Conservation (phyloP, 2,797 vertebrate species). For the Acanthurus leucopareius region DNA sequence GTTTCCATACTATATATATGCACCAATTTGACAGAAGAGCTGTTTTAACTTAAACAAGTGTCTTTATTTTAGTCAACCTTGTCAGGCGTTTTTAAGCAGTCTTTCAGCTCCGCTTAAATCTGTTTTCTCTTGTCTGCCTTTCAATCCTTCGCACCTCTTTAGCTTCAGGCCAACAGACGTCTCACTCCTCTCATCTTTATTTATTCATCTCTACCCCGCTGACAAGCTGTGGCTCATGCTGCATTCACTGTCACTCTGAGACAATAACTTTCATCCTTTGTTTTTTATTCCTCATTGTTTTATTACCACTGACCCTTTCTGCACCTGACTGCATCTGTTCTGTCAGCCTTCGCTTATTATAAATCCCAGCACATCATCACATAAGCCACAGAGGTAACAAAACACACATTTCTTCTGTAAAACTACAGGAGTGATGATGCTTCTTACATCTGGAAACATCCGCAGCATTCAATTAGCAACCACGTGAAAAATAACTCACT, state of each 20-base stretch:
- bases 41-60: conserved; percentile 39
- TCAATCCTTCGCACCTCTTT: conserved; percentile 5
- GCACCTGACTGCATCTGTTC: conserved; percentile 2
- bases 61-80: conserved; percentile 31
- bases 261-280: conserved; percentile 1
- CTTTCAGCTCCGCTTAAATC: conserved; percentile 10
- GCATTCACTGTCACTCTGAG: conserved; percentile 13
- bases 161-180: neutral
- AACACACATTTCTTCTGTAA: conserved; percentile 21
- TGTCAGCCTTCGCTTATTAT: conserved; percentile 2
- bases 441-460: conserved; percentile 1
- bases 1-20: neutral
- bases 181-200: conserved; percentile 2
- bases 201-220: conserved; percentile 8
- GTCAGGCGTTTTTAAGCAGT: conserved; percentile 6
- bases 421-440: conserved; percentile 2
- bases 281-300: conserved; percentile 16
- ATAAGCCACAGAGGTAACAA: neutral
- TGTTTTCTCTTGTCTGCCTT: conserved; percentile 18
- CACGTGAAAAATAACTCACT: neutral
- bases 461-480: conserved; percentile 3
- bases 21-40: conserved; percentile 23
- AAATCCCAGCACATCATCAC: conserved; percentile 18
- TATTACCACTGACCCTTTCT: conserved; percentile 18
- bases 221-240: conserved; percentile 15